Evolutionary conservation across 2,888 invertebrate genomes (phyloP).

Genomic region (Cosmia pyralina): DNA sequence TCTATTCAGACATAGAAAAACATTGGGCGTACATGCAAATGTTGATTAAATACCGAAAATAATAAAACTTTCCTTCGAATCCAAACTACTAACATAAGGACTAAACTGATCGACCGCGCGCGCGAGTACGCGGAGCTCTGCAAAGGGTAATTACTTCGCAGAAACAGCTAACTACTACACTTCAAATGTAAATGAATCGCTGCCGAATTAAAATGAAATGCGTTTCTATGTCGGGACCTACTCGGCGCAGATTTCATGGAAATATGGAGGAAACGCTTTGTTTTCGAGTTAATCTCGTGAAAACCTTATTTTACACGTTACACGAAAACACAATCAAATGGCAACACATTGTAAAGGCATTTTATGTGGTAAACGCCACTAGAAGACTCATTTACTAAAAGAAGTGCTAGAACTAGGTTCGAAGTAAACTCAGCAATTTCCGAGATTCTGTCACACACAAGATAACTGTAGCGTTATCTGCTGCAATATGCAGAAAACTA

Average conservation of each 20-base stretch:
- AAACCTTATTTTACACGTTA: background rate
- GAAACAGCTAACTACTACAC: conserved; percentile 37
- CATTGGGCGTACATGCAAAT: background rate
- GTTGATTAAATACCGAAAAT: conserved; percentile 20
- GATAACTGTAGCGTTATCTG: too few species aligned
- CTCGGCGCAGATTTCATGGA: background rate
- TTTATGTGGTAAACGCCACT: too few species aligned
- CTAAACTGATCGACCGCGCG: conserved; percentile 1
- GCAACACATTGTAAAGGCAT: background rate
- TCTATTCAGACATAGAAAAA: background rate
- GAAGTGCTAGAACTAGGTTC: background rate
- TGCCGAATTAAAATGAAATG: conserved; percentile 16
- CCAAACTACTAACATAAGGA: conserved; percentile 29
- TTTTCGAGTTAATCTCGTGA: conserved; percentile 6
- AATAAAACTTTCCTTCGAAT: background rate
- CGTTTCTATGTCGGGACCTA: conserved; percentile 2
- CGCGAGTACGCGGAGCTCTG: conserved; percentile 8
- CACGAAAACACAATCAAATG: background rate
- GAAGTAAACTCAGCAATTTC: background rate
- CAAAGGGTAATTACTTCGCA: conserved; percentile 40
- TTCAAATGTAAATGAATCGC: conserved; percentile 52
- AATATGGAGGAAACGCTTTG: background rate
- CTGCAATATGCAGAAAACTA: background rate
- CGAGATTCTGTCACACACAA: too few species aligned
- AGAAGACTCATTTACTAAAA: background rate